phyloP scores from a whole-genome alignment of 2,888 invertebrate species.

The Pheosia gnoma region DNA sequence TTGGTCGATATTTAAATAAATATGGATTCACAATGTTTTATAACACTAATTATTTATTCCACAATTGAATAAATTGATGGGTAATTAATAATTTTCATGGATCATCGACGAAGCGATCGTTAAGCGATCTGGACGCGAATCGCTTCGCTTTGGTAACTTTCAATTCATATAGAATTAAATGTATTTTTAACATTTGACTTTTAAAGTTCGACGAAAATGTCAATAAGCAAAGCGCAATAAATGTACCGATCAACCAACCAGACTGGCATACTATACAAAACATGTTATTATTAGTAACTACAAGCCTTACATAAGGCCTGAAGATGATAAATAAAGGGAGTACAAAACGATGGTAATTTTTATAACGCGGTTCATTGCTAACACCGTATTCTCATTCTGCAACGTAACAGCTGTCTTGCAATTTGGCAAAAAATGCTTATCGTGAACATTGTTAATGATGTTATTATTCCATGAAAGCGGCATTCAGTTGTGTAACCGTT shows the following conservation, averaged over 20 bases:
- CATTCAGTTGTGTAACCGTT: slow-evolving; percentile 5
- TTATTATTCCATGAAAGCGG: slow-evolving; percentile 6
- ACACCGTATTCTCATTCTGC: neutral
- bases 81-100: neutral
- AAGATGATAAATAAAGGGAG: neutral
- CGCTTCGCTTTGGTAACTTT: neutral
- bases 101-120: neutral
- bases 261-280: neutral
- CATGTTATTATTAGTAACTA: neutral
- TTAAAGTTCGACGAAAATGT: neutral
- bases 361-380: neutral
- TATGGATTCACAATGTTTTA: neutral
- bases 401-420: slow-evolving; percentile 6
- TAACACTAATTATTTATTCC: neutral
- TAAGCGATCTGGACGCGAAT: neutral
- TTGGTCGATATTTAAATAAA: neutral
- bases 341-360: neutral
- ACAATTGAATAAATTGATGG: neutral
- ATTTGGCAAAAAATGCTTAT: neutral
- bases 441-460: neutral
- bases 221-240: neutral
- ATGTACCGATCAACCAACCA: neutral
- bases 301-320: neutral
- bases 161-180: neutral
- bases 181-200: neutral